phyloP scores from a whole-genome alignment of 2,888 invertebrate genomes.

The Nyleta sp. region DNA sequence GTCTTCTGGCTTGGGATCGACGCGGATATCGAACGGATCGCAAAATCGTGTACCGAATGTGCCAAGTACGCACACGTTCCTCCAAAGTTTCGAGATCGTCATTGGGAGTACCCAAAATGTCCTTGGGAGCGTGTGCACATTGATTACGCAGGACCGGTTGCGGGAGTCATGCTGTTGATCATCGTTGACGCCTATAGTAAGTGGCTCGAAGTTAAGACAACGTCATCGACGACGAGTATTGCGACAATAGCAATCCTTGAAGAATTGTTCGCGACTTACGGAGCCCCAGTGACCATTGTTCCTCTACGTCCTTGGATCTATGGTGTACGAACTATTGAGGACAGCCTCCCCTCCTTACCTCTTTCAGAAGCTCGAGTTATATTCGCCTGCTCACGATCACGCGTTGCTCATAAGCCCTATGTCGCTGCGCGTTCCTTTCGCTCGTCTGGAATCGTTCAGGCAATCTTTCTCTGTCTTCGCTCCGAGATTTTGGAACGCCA shows the following conservation, averaged over 20 bases:
- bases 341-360: too few relatives aligned
- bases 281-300: slow-evolving; percentile 45
- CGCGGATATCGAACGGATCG: slow-evolving; percentile 30
- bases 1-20: slow-evolving; percentile 46
- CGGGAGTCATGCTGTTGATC: slow-evolving; percentile 23
- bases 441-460: too few relatives aligned
- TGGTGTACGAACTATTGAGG: too few relatives aligned
- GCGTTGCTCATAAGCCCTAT: too few relatives aligned
- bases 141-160: slow-evolving; percentile 44
- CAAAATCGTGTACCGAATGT: slow-evolving; percentile 41
- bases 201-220: slow-evolving; percentile 42
- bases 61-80: slow-evolving; percentile 30
- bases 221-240: slow-evolving; percentile 8
- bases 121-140: slow-evolving; percentile 28
- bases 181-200: slow-evolving; percentile 35
- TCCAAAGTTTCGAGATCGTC: slow-evolving; percentile 20
- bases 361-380: too few relatives aligned
- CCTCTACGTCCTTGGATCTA: slow-evolving; percentile 55
- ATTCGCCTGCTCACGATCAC: too few relatives aligned
- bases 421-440: too few relatives aligned
- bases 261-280: slow-evolving; percentile 43
- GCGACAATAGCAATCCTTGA: slow-evolving; percentile 26
- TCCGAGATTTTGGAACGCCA: too few relatives aligned
- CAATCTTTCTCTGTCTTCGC: too few relatives aligned
- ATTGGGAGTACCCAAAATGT: slow-evolving; percentile 35